phyloP scores from a whole-genome alignment of 2,888 invertebrate species.

The Drosophila ustulata region DNA sequence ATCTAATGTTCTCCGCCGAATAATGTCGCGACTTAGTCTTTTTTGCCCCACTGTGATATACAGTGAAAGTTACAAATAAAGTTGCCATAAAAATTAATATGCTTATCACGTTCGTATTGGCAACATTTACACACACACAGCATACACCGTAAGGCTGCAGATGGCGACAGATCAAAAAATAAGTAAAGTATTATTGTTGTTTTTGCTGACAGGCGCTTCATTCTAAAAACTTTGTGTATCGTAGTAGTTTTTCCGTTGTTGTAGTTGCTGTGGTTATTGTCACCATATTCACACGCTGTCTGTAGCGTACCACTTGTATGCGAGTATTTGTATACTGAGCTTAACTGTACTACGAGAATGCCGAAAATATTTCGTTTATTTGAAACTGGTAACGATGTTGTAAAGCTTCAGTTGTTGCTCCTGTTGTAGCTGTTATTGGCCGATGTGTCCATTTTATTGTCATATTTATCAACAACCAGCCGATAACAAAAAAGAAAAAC shows the following conservation, averaged over 20 bases:
- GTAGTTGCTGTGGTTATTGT: slow-evolving; percentile 41
- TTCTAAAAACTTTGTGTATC: slow-evolving; percentile 40
- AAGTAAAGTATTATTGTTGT: slow-evolving; percentile 43
- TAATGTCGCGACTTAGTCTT: too few species aligned
- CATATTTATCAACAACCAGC: slow-evolving; percentile 79
- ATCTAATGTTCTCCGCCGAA: too few species aligned
- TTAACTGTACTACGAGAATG: slow-evolving; percentile 45
- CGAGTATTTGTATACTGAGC: slow-evolving; percentile 34
- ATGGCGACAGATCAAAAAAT: slow-evolving; percentile 50
- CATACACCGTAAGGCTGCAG: slow-evolving; percentile 51
- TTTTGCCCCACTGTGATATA: background rate
- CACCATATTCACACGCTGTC: slow-evolving; percentile 56
- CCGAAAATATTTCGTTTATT: slow-evolving; percentile 61
- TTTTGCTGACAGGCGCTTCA: slow-evolving; percentile 34
- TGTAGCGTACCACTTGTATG: too few species aligned
- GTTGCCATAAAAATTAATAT: slow-evolving; percentile 79
- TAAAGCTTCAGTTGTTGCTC: slow-evolving; percentile 31
- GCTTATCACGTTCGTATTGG: slow-evolving; percentile 78
- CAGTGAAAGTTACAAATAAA: slow-evolving; percentile 76
- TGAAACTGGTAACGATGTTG: slow-evolving; percentile 50
- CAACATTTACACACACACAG: slow-evolving; percentile 30
- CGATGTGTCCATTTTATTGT: slow-evolving; percentile 76
- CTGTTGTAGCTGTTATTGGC: slow-evolving; percentile 41
- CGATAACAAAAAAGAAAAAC: slow-evolving; percentile 36
- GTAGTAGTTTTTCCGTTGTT: slow-evolving; percentile 25